Conservation (phyloP, 2,888 invertebrate species). For the Ecliptopera silaceata region DNA sequence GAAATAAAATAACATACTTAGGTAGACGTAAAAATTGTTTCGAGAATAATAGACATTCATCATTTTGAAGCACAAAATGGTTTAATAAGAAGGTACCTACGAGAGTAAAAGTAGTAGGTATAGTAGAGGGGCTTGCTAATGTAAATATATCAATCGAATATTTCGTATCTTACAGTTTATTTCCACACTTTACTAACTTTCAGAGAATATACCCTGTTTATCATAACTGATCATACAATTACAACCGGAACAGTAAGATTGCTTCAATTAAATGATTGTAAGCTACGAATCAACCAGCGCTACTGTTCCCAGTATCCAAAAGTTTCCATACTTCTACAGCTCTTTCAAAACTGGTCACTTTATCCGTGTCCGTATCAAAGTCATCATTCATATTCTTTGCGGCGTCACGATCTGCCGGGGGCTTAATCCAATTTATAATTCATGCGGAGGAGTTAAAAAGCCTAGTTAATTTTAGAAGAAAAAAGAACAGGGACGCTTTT, state of each 20-base stretch:
- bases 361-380: conserved; percentile 45
- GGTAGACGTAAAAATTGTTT: conserved; percentile 1
- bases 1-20: conserved; percentile 23
- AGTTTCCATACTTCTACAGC: conserved; percentile 31
- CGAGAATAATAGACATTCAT: background rate
- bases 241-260: conserved; percentile 72
- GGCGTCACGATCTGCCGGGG: conserved; percentile 74
- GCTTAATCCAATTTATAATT: conserved; percentile 78
- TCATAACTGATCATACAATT: conserved; percentile 49
- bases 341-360: conserved; percentile 43
- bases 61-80: background rate
- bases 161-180: no score
- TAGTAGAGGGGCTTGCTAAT: no score
- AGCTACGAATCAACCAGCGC: conserved; percentile 44
- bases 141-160: no score
- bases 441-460: conserved; percentile 68
- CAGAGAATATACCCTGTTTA: conserved; percentile 2
- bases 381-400: conserved; percentile 79
- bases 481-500: conserved; percentile 50
- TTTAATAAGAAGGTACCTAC: no score
- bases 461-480: conserved; percentile 57
- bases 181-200: background rate
- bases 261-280: conserved; percentile 74
- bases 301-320: conserved; percentile 34
- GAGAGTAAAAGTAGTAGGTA: no score